A percentile compares a stretch with the other conserved stretches of the same genome.
These are phyloP conservation scores for Plutomurus gul DNA, from an alignment of 1,140 invertebrate species.

Conservation along the genomic window DNA sequence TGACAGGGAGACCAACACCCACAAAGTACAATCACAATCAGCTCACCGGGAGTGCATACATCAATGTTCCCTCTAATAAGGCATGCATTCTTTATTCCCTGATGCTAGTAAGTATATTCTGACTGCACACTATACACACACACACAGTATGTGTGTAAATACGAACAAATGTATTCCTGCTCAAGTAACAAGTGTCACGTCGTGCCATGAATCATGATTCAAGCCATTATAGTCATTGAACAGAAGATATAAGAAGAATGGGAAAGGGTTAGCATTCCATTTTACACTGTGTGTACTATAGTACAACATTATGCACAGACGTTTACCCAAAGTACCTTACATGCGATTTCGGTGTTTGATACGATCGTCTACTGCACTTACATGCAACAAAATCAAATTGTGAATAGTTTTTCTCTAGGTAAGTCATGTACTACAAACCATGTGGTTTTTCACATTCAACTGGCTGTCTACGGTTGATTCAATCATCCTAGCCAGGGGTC, in stretches of 20 bases:
- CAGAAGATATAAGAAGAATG: not conserved
- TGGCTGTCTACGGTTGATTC: no score
- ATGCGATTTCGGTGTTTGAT: no score
- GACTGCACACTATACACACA: not conserved
- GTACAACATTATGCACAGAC: no score
- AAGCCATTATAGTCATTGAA: conserved; percentile 6
- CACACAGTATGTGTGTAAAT: not conserved
- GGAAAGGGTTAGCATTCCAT: not conserved
- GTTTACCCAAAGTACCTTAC: no score
- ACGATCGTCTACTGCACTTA: no score
- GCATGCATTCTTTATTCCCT: not conserved
- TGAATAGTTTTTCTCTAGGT: no score
- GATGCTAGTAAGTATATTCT: no score
- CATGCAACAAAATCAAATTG: no score
- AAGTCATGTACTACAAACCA: no score
- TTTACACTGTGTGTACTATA: no score
- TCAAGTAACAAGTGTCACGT: conserved; percentile 17
- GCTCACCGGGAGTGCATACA: conserved; percentile 8
- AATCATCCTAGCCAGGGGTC: no score
- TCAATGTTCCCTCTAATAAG: conserved; percentile 17
- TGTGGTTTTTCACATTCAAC: no score
- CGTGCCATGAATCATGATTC: conserved; percentile 17
- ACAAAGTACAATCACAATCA: conserved; percentile 22
- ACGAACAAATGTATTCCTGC: not conserved
- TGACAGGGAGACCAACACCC: not conserved